Evolutionary conservation across 2,797 vertebrate genomes (phyloP).

Genomic region (Echiichthys vipera): DNA sequence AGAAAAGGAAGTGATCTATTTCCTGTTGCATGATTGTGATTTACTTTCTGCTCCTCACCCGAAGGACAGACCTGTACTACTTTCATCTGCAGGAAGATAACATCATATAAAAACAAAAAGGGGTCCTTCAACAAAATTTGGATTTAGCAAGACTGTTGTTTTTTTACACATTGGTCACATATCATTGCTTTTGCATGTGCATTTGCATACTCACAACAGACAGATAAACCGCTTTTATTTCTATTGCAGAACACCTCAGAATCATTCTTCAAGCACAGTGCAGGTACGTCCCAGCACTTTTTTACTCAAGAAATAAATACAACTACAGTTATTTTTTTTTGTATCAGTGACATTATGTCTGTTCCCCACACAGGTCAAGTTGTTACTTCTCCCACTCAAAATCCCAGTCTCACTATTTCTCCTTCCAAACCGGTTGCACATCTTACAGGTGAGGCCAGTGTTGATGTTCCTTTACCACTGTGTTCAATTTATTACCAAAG

Average conservation of each 20-base stretch:
- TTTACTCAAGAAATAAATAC: background rate
- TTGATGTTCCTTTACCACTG: background rate
- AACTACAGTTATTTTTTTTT: background rate
- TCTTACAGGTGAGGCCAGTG: slow-evolving; percentile 76
- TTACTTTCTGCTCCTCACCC: background rate
- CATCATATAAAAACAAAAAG: background rate
- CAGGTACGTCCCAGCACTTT: slow-evolving; percentile 56
- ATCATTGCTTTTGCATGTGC: background rate
- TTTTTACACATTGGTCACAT: background rate
- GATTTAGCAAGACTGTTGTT: background rate
- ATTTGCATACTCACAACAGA: background rate
- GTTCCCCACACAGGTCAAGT: slow-evolving; percentile 34
- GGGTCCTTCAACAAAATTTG: background rate
- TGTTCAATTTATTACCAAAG: background rate
- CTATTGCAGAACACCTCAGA: slow-evolving; percentile 40
- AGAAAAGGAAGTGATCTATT: slow-evolving; percentile 59
- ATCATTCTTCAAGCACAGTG: background rate
- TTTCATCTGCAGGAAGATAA: background rate
- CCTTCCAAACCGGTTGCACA: slow-evolving; percentile 82
- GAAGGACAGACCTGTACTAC: slow-evolving; percentile 7
- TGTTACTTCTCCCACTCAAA: background rate
- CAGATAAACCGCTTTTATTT: slow-evolving; percentile 4
- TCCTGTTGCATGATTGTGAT: background rate
- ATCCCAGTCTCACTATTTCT: background rate
- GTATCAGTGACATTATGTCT: slow-evolving; percentile 11